Conservation (phyloP, 2,113 vertebrate genomes). For the Elephantulus edwardii region DNA sequence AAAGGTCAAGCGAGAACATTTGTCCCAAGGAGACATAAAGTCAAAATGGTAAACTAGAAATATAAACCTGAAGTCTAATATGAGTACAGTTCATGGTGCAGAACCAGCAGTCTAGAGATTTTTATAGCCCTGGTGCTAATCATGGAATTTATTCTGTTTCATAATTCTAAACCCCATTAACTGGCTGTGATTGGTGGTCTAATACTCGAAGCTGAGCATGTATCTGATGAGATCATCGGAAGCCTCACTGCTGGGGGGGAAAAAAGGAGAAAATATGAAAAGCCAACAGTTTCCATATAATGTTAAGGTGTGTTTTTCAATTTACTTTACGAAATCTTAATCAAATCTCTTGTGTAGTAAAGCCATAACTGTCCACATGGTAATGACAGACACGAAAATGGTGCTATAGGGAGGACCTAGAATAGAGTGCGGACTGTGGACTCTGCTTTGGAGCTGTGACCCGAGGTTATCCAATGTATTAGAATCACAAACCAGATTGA, state of each 20-base stretch:
- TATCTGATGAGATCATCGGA: conserved; percentile 44
- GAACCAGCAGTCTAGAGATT: conserved; percentile 66
- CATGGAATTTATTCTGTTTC: conserved; percentile 74
- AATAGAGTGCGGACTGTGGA: not conserved
- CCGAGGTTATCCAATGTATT: not conserved
- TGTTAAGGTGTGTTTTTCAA: not conserved
- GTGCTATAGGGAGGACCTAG: not conserved
- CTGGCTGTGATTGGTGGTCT: conserved; percentile 62
- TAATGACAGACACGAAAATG: conserved; percentile 44
- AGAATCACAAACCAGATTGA: not conserved
- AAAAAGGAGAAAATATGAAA: not conserved
- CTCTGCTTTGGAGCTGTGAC: not conserved
- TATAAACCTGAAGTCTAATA: conserved; percentile 68
- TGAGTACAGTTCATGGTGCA: conserved; percentile 61
- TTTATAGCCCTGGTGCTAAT: conserved; percentile 74
- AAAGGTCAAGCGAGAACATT: conserved; percentile 61
- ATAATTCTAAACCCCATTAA: conserved; percentile 75
- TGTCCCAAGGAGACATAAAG: conserved; percentile 61
- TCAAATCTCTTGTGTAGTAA: not conserved
- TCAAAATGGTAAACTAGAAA: conserved; percentile 66
- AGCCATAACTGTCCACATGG: not conserved
- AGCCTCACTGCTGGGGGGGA: conserved; percentile 46
- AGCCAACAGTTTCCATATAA: not conserved
- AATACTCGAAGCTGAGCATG: conserved; percentile 57
- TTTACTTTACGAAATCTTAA: conserved; percentile 22